A percentile compares a stretch with the other conserved stretches of the same genome.
Evolutionary conservation across 2,797 vertebrate species (phyloP).

Genomic region (Anguilla obscura): DNA sequence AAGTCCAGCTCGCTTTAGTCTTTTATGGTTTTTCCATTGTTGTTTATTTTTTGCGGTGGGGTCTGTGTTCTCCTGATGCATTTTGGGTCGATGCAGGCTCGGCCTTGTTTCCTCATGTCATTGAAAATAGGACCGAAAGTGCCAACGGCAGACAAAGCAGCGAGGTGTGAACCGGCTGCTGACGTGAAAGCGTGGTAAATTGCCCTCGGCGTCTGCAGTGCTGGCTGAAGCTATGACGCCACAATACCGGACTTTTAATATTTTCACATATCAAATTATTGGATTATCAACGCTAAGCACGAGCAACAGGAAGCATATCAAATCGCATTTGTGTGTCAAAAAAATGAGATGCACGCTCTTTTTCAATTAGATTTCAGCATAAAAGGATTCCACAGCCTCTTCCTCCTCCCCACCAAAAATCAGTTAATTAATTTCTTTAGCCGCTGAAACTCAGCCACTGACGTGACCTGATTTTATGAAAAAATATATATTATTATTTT

Average conservation of each 20-base stretch:
- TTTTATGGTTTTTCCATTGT: neutral
- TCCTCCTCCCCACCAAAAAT: constrained; percentile 48
- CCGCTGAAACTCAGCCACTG: constrained; percentile 59
- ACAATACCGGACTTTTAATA: constrained; percentile 47
- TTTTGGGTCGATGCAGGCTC: neutral
- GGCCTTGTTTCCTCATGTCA: neutral
- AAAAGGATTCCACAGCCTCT: constrained; percentile 67
- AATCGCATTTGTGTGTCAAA: constrained; percentile 76
- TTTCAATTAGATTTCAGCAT: constrained; percentile 74
- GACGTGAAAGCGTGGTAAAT: neutral
- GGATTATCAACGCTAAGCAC: constrained; percentile 64
- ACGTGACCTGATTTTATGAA: constrained; percentile 56
- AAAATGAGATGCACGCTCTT: constrained; percentile 68
- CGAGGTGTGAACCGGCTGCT: neutral
- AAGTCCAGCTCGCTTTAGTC: neutral
- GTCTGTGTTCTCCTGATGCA: neutral
- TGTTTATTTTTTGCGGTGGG: neutral
- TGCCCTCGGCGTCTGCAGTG: neutral
- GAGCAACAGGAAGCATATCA: constrained; percentile 68
- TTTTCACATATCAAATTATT: constrained; percentile 68
- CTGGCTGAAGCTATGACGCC: neutral
- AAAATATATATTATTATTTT: constrained; percentile 24
- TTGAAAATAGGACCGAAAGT: neutral
- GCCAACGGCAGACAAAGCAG: neutral
- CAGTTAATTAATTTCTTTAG: constrained; percentile 77